phyloP scores from a whole-genome alignment of 2,888 invertebrate species.

The Hecatera dysodea region DNA sequence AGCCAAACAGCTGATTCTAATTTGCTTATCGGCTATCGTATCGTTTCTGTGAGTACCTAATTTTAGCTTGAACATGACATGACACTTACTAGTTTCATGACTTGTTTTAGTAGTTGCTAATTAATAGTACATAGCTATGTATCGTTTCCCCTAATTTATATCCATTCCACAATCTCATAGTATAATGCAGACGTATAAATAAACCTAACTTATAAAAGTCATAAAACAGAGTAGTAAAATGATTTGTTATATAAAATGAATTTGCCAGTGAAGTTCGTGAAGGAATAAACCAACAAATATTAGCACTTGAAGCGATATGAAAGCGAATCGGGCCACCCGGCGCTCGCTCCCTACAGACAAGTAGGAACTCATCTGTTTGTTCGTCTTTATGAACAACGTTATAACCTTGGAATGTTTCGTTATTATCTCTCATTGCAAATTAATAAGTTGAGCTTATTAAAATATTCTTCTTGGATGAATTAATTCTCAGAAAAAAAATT shows the following conservation, averaged over 20 bases:
- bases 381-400: conserved; percentile 18
- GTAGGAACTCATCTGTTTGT: conserved; percentile 51
- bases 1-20: conserved; percentile 52
- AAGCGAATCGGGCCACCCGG: conserved; percentile 65
- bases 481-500: not conserved
- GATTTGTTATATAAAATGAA: conserved; percentile 53
- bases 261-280: conserved; percentile 62
- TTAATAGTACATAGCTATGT: not conserved
- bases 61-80: conserved; percentile 43
- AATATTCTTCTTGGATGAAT: not conserved
- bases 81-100: conserved; percentile 2
- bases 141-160: not conserved
- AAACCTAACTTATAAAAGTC: conserved; percentile 6
- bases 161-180: not conserved
- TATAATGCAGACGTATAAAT: not conserved
- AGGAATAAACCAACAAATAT: conserved; percentile 74
- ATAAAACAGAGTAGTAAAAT: conserved; percentile 35
- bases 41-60: conserved; percentile 23
- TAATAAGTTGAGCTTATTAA: conserved; percentile 1
- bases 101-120: not conserved
- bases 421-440: not conserved
- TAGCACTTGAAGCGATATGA: conserved; percentile 74
- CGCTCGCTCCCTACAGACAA: conserved; percentile 23
- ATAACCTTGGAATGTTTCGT: not conserved
- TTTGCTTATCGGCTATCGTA: conserved; percentile 52